Base-by-base conservation (phyloP, 2,888 invertebrate genomes). In the Plebejus melissa region DNA sequence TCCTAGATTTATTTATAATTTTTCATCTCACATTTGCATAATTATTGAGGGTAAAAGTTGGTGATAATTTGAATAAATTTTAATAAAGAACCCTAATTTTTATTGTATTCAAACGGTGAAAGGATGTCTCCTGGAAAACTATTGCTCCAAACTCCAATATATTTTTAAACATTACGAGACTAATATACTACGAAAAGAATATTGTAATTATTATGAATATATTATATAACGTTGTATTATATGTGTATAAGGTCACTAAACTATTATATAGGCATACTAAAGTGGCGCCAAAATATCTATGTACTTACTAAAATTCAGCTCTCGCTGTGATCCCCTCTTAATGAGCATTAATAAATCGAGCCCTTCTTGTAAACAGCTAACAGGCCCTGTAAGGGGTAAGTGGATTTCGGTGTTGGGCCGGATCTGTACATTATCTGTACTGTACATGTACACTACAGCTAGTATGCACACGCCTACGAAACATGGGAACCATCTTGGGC, bases 271-370 rank as follows among this genome's bases (percentile, higher is more conserved):
- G 22, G 22, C 22, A 58, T 4, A 65, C 11, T 65, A 65, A 28
- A 65, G 9, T 36, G 82, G 80, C 82, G 80, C 79, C 81, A 79
- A 79, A 82, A 82, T 78, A 79, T 80, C 81, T 82, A 78, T 80
- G 77, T 79, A 88, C 89, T 90, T 91, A 90, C 91, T 90, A 90
- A 92, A 92, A 91, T 90, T 92, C 90, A 88, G 88, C 89, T 87
- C 88, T 87, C 81, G 84, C 86, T 85, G 84, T 82, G 90, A 90
- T 87, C 90, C 88, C 90, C 89, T 87, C 81, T 88, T 91, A 91
- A 92, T 91, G 91, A 93, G 90, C 90, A 85, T 91, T 91, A 93
- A 93, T 92, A 93, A 93, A 91, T 91, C 89, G 89, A 83, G 89
- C 88, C 90, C 88, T 90, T 87, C 89, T 87, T 90, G 90, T 91